Evolutionary conservation across 2,888 invertebrate species (phyloP), one percentile per base, ranked within the genome.

Genomic region (Tiliacea aurago): DNA sequence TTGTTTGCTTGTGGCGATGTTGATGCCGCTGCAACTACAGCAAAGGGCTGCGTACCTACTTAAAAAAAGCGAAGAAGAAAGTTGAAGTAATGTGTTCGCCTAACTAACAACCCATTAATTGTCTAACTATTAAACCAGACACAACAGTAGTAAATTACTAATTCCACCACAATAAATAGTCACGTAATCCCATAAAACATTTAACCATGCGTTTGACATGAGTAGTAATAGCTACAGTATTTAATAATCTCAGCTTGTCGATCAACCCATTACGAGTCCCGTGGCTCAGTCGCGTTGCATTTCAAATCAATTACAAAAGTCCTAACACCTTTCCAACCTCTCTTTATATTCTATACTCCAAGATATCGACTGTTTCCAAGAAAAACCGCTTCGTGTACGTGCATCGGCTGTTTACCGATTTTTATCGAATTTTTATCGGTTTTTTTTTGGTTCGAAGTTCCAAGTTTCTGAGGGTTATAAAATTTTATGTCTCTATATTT

Each of bases 401-500:
- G 92, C 87, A 83, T 87, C 86, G 89, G 86, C 83, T 89, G 85
- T 87, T 83, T 85, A 89, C 89, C 91, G 91, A 91, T 90, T 91
- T 90, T 90, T 91, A 91, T 90, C 90, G 86, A 90, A 89, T 63
- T 83, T 85, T 86, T 86, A 88, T 89, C 90, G 82, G 88, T 85
- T 85, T 87, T 84, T 51, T 83, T 85, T 72, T 58, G 82, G 74
- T 78, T 80, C 83, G 83, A 81, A 84, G 86, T 87, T 88, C 91
- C 90, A 83, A 78, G 81, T 78, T 87, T 89, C 76, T 49, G 43
- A 13, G 89, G 89, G 90, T 86, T 85, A 90, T 92, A 92, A 92
- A 92, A 92, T 92, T 91, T 92, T 91, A 92, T 92, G 91, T 90
- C 92, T 86, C 80, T 92, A 85, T 88, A 91, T 91, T 89, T 89